phyloP scores from a whole-genome alignment of 2,113 vertebrate species.

The Perca flavescens region DNA sequence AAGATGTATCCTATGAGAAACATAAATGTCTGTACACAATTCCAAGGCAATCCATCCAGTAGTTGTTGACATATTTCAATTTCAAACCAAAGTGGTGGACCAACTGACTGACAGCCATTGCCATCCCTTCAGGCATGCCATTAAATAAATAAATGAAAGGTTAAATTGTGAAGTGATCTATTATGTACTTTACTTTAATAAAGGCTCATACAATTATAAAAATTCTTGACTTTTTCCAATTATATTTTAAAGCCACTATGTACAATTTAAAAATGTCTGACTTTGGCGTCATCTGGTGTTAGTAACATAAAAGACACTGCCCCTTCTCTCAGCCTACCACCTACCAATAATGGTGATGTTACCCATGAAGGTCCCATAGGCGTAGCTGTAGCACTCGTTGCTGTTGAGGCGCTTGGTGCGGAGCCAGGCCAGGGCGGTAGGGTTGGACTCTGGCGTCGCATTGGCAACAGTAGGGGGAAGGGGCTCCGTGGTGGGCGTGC shows the following conservation, averaged over 20 bases:
- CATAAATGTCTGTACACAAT: not conserved
- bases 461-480: constrained; percentile 46
- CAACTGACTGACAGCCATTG: no score
- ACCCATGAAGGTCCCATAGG: constrained; percentile 86
- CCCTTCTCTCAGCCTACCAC: not conserved
- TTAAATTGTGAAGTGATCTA: not conserved
- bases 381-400: constrained; percentile 86
- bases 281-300: not conserved
- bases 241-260: not conserved
- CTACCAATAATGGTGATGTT: constrained; percentile 88
- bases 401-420: constrained; percentile 38
- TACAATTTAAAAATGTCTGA: not conserved
- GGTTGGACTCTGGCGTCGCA: constrained; percentile 20
- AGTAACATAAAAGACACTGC: not conserved
- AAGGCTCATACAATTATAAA: not conserved
- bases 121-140: no score
- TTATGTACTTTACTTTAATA: not conserved
- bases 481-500: constrained; percentile 63
- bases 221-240: not conserved
- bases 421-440: constrained; percentile 49
- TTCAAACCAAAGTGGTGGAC: no score
- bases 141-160: not conserved
- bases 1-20: not conserved
- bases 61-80: not conserved
- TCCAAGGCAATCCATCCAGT: not conserved